Percentiles rank a stretch among this genome's conserved stretches.
phyloP scores from a whole-genome alignment of 2,113 vertebrate genomes.

The Catharus bicknelli region DNA sequence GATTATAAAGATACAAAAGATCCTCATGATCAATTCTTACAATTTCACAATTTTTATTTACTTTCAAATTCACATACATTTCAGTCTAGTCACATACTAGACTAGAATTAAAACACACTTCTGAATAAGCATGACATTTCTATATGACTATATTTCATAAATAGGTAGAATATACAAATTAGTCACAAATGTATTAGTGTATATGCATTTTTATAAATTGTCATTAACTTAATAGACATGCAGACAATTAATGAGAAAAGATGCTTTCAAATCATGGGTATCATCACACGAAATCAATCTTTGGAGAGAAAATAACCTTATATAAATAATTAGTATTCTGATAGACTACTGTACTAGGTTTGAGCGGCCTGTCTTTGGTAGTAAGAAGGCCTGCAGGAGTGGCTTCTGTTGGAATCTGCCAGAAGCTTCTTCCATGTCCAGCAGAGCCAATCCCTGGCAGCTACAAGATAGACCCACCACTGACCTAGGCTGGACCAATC shows the following conservation, averaged over 20 bases:
- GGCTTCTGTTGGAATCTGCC: not conserved
- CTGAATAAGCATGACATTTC: not conserved
- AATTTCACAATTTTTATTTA: not conserved
- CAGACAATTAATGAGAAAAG: not conserved
- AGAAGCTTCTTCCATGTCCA: not conserved
- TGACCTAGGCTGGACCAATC: not conserved
- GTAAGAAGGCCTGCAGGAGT: not conserved
- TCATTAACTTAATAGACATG: not conserved
- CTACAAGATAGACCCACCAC: accelerated
- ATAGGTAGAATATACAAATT: not conserved
- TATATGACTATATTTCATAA: not conserved
- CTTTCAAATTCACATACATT: not conserved
- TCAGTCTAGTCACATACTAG: not conserved
- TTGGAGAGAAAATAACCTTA: not conserved
- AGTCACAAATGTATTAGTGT: not conserved
- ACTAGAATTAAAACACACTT: not conserved
- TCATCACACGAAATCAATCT: not conserved
- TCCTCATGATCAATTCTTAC: not conserved
- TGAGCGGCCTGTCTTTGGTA: not conserved
- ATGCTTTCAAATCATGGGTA: not conserved
- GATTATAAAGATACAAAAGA: not conserved
- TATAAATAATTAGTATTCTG: not conserved
- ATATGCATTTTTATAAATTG: not conserved
- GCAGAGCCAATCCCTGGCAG: not conserved
- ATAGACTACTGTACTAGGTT: not conserved